Percentiles rank a stretch among this genome's conserved stretches.
phyloP scores from a whole-genome alignment of 2,113 vertebrate species.

The Peucedramus taeniatus region DNA sequence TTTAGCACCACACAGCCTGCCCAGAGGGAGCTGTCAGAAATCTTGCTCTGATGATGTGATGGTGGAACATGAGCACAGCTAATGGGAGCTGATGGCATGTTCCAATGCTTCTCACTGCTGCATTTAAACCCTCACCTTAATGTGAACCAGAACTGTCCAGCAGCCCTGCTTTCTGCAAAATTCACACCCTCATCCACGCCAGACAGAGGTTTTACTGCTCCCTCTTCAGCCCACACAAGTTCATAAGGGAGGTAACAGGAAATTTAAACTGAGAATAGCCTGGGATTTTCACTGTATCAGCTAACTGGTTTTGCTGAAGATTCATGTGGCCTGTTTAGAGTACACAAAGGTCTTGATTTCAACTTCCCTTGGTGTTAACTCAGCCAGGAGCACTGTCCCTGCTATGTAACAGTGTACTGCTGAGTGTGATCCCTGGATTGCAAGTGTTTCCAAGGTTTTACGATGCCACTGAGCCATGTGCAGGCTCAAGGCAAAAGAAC shows the following conservation, averaged over 20 bases:
- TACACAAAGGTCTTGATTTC: not conserved
- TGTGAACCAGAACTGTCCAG: not conserved
- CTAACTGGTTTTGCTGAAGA: not conserved
- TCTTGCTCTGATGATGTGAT: not conserved
- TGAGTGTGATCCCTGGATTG: not conserved
- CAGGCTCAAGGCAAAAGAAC: not conserved
- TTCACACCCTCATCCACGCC: not conserved
- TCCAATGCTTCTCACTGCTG: not conserved
- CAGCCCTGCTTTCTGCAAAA: not conserved
- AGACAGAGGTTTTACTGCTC: not conserved
- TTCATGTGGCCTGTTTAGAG: not conserved
- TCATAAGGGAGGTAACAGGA: not conserved
- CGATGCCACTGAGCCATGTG: not conserved
- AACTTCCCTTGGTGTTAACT: not conserved
- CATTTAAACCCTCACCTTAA: not conserved
- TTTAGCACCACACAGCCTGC: not conserved
- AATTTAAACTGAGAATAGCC: not conserved
- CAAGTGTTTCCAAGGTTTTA: not conserved
- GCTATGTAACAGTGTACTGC: rapidly evolving
- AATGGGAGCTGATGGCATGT: not conserved
- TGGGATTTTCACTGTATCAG: not conserved
- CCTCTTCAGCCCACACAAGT: not conserved
- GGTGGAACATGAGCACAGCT: not conserved
- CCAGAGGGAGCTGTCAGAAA: not conserved
- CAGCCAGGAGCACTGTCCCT: not conserved